Evolutionary conservation across 2,797 vertebrate species (phyloP).

Genomic region (Centropyge bicolor): DNA sequence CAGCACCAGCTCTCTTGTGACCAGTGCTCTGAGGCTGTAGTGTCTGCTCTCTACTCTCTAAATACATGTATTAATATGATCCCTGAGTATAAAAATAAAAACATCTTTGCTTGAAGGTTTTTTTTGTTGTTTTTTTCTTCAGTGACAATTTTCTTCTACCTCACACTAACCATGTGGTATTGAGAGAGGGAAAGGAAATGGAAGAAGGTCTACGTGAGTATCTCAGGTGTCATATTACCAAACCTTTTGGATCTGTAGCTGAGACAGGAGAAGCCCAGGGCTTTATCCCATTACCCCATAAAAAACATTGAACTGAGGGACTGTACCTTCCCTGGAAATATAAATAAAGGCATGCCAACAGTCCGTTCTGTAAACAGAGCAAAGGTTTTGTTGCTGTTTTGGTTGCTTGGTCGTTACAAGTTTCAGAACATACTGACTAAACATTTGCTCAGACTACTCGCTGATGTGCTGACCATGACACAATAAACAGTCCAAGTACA

Average conservation of each 20-base stretch:
- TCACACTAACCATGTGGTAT: not conserved
- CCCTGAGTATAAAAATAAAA: not conserved
- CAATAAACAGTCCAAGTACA: slow-evolving; percentile 8
- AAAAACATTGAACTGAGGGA: not conserved
- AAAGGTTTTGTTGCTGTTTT: not conserved
- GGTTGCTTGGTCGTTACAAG: not conserved
- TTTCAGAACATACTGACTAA: slow-evolving; percentile 7
- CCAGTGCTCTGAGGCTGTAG: not conserved
- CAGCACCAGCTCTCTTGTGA: too few relatives aligned
- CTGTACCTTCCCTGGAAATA: not conserved
- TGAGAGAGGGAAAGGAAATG: not conserved
- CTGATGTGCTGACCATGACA: not conserved
- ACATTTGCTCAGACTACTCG: slow-evolving; percentile 5
- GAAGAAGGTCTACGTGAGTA: not conserved
- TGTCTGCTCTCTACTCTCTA: too few relatives aligned
- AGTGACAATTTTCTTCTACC: not conserved
- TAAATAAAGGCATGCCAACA: not conserved
- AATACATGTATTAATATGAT: not conserved
- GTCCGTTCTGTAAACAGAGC: not conserved
- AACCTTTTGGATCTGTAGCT: not conserved
- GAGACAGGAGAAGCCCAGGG: not conserved
- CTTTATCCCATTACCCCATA: too few relatives aligned
- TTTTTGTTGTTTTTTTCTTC: not conserved
- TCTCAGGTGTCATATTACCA: not conserved
- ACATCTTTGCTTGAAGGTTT: not conserved